Evolutionary conservation across 2,797 vertebrate species (phyloP), one percentile per base, ranked within the genome.

Genomic region (Chelonia mydas): DNA sequence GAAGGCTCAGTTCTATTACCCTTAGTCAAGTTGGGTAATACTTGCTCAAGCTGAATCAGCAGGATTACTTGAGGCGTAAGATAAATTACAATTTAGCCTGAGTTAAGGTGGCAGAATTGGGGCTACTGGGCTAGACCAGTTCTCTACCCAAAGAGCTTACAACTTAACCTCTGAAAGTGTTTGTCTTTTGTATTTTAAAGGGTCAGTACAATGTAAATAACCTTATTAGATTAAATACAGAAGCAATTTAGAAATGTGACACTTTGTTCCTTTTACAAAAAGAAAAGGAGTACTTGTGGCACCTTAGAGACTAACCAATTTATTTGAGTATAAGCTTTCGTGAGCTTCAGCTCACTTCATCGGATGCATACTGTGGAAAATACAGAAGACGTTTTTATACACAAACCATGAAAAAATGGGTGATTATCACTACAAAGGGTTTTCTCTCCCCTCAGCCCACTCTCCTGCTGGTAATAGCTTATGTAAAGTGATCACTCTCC

Each of bases 1-100:
- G 87, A 90, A 93, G 90, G 54, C 15, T 93, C 16, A 37, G 57
- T 27, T 92, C 94, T 59, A 15, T 74, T 93, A 96, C 54, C 41
- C 31, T 54, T 41, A 47, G 27, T 21, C 57, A 81, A 57, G 57
- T 47, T 93, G 0, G 0, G 25, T 2, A 89, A 59, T 37, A 81
- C 87, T 90, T 50, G n/a, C 54, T 93, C 94, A 94, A 89, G 27
- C 84, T 53, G 87, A 87, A 93, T 65, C 45, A 76, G 12, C 8
- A 1, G 84, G 94, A 94, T 7, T 49, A 54, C 37, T 28, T 28
- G 13, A 76, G 45, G 45, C 0, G 0, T 77, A 83, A 53, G 19
- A 1, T 0, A 68, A 80, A 28, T 3, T n/a, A 27, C 28, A 47
- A 47, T 57, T 85, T 85, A 86, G 83, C 81, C 89, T 47, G 76